Conservation (phyloP, 2,113 vertebrate genomes). For the Notarius quadriscutis region DNA sequence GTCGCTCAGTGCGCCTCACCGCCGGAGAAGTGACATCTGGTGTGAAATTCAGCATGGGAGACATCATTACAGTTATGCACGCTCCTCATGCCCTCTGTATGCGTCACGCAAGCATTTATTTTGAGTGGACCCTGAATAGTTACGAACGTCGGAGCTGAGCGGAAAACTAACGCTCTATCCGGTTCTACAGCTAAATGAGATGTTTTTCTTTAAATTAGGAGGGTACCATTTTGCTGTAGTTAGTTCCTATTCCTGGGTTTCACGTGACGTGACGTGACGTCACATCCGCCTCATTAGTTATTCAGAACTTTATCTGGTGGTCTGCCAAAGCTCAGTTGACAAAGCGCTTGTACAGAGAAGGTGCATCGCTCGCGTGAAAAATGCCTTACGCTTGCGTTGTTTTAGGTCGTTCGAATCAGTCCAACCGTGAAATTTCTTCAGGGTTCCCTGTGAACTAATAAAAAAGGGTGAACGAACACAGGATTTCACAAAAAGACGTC, state of each 20-base stretch:
- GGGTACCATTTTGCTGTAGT: not conserved
- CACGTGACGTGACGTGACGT: no score
- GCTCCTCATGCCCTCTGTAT: not conserved
- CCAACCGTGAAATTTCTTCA: no score
- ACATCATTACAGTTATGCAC: conserved; percentile 53
- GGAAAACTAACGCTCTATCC: not conserved
- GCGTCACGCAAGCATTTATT: conserved; percentile 18
- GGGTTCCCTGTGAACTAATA: no score
- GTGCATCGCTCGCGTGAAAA: no score
- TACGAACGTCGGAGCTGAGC: not conserved
- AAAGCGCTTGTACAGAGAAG: no score
- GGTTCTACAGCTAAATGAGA: not conserved
- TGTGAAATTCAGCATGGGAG: conserved; percentile 62
- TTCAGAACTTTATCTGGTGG: no score
- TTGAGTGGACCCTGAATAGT: not conserved
- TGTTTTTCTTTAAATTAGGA: not conserved
- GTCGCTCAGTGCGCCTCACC: conserved; percentile 66
- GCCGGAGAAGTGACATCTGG: conserved; percentile 64
- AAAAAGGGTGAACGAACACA: no score
- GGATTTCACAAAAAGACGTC: no score
- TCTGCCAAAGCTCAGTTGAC: no score
- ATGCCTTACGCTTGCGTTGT: no score
- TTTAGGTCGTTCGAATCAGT: no score
- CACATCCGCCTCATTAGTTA: no score
- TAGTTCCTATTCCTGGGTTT: not conserved